Conservation (phyloP, 2,797 vertebrate species). For the Scyliorhinus canicula region DNA sequence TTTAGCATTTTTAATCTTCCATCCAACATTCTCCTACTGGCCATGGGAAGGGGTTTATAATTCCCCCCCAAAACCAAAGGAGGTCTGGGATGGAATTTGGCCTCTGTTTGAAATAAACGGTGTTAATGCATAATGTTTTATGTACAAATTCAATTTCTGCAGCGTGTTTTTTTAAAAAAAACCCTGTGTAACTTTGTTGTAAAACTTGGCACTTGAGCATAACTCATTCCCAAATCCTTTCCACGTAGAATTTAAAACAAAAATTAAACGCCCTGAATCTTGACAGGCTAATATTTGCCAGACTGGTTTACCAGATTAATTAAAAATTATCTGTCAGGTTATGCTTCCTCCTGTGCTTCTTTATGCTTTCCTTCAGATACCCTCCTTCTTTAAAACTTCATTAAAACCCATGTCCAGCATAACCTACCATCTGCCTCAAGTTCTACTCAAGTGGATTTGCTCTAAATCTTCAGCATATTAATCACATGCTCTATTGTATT, state of each 20-base stretch:
- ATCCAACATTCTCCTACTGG: no score
- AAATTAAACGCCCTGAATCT: neutral
- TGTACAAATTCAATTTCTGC: neutral
- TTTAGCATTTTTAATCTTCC: no score
- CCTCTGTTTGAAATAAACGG: neutral
- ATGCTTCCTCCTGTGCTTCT: neutral
- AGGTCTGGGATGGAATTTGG: neutral
- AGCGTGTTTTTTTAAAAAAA: neutral
- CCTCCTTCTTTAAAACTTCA: neutral
- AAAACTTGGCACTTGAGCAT: neutral
- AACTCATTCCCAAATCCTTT: neutral
- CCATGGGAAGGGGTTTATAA: neutral
- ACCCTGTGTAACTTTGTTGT: no score
- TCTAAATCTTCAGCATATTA: neutral
- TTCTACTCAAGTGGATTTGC: neutral
- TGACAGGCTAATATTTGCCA: neutral
- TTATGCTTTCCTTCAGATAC: neutral
- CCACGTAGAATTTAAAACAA: neutral
- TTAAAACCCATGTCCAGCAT: neutral
- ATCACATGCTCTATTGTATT: neutral
- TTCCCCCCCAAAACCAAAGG: no score
- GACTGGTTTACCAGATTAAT: neutral
- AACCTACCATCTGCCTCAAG: neutral
- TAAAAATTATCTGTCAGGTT: neutral
- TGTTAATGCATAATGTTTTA: neutral